Base-by-base conservation (phyloP, 1,140 invertebrate genomes). In the Ectropis grisescens region DNA sequence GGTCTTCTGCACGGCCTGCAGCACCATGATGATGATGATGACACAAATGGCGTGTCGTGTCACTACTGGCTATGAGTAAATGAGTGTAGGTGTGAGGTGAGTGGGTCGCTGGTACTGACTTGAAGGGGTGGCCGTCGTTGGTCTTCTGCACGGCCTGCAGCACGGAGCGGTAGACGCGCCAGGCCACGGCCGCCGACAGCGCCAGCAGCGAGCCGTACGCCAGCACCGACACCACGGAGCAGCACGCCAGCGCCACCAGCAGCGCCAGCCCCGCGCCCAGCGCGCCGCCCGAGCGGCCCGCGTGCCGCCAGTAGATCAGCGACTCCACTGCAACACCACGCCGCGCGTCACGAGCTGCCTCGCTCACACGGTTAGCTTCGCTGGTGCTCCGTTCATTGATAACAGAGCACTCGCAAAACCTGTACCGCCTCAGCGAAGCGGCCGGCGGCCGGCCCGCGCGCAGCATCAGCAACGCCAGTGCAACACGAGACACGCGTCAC, bases 121-220 rank as follows among this genome's bases (percentile, higher is more conserved):
- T 96, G 90, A 98, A 98, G 38, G 97, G 96, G 83, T 99, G 95
- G 70, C 94, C 95, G 67, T 98, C 96, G 55, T 92, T 91, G 47
- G 95, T 97, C 83, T 99, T 99, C 83, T 98, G 96, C 46, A 99
- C 90, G 48, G 96, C 95, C 67, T 96, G 93, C 71, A 98, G 88
- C 51, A 98, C 90, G 72, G 92, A 94, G 86, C 97, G 98, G 87
- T 98, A 98, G 57, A 98, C 89, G 69, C 96, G 90, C 88, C 97
- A 98, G 66, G 89, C 89, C 61, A 98, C 87, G 41, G 96, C 95
- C 45, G 88, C 92, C 28, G 87, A 85, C 25, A 99, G 89, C 48
- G 89, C 83, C 36, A 93, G 83, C 47, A 99, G 88, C 34, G 94
- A 93, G 27, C 91, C 79, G 85, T 98, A 97, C 38, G 97, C 94